Conservation (phyloP, 1,140 invertebrate species). For the Trachymyrmex septentrionalis region DNA sequence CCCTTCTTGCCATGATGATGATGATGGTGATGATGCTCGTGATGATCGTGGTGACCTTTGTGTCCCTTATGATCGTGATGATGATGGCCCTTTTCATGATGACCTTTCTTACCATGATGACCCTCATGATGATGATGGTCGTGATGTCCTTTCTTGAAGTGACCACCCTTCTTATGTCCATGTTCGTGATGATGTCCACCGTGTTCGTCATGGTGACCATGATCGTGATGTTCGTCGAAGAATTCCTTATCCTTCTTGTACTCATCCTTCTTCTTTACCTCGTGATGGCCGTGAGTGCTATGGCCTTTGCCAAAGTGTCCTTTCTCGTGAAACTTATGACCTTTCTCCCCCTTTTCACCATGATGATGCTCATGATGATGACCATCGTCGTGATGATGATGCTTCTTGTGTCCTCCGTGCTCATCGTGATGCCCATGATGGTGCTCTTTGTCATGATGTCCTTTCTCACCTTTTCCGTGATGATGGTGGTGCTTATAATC, state of each 20-base stretch:
- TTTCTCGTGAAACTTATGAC: slow-evolving; percentile 90
- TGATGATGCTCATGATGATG: slow-evolving; percentile 89
- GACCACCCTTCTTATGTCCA: slow-evolving; percentile 90
- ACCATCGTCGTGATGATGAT: slow-evolving; percentile 90
- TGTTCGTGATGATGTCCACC: slow-evolving; percentile 92
- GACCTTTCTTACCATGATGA: slow-evolving; percentile 90
- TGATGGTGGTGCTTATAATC: slow-evolving; percentile 88
- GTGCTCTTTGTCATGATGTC: slow-evolving; percentile 89
- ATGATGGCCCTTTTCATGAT: slow-evolving; percentile 84
- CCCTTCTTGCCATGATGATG: slow-evolving; percentile 78
- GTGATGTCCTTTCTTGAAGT: slow-evolving; percentile 92
- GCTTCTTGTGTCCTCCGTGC: slow-evolving; percentile 90
- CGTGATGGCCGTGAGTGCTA: slow-evolving; percentile 90
- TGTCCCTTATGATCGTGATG: slow-evolving; percentile 85
- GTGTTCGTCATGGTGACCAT: slow-evolving; percentile 93
- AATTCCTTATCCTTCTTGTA: slow-evolving; percentile 92
- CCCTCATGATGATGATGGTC: slow-evolving; percentile 89
- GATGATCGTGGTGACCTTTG: slow-evolving; percentile 81
- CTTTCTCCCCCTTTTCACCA: slow-evolving; percentile 89
- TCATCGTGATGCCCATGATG: slow-evolving; percentile 90
- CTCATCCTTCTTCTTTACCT: slow-evolving; percentile 91
- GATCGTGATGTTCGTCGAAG: slow-evolving; percentile 93
- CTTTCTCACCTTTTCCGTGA: slow-evolving; percentile 89
- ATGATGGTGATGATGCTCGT: slow-evolving; percentile 77
- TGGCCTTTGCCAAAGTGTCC: slow-evolving; percentile 90